Evolutionary conservation across 2,888 invertebrate genomes (phyloP).

Genomic region (Crematogaster levior): DNA sequence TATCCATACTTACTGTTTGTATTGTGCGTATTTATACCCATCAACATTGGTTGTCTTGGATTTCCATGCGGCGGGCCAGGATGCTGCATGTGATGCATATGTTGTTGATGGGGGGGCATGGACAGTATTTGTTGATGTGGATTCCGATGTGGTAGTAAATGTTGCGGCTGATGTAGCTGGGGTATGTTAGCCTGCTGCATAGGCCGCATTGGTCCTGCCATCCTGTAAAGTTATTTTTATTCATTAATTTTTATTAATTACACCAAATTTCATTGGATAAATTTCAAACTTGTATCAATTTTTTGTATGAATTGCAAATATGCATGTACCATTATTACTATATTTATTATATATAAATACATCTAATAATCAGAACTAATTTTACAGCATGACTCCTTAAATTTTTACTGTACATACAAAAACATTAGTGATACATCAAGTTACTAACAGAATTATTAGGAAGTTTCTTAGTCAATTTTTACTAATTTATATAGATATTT

Average conservation of each 20-base stretch:
- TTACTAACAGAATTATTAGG: neutral
- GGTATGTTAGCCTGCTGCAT: constrained; percentile 85
- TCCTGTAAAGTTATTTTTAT: constrained; percentile 68
- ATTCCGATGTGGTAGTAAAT: constrained; percentile 82
- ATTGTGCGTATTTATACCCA: constrained; percentile 86
- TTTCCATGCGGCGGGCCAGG: constrained; percentile 81
- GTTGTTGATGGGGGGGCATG: constrained; percentile 82
- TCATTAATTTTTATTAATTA: neutral
- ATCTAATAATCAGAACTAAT: neutral
- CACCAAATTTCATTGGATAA: neutral
- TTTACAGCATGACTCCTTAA: neutral
- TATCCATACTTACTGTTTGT: constrained; percentile 62
- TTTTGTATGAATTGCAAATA: neutral
- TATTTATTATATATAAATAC: neutral
- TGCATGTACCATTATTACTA: neutral
- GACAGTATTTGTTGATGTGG: constrained; percentile 84
- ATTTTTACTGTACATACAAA: neutral
- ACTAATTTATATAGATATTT: neutral
- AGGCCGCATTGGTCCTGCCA: constrained; percentile 84
- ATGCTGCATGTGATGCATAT: constrained; percentile 83
- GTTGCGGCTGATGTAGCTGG: constrained; percentile 83
- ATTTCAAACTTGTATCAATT: neutral
- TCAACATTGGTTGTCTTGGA: constrained; percentile 86
- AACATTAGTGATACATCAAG: neutral
- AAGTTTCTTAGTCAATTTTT: neutral